phyloP scores from a whole-genome alignment of 2,797 vertebrate genomes.

The Mus spretus region DNA sequence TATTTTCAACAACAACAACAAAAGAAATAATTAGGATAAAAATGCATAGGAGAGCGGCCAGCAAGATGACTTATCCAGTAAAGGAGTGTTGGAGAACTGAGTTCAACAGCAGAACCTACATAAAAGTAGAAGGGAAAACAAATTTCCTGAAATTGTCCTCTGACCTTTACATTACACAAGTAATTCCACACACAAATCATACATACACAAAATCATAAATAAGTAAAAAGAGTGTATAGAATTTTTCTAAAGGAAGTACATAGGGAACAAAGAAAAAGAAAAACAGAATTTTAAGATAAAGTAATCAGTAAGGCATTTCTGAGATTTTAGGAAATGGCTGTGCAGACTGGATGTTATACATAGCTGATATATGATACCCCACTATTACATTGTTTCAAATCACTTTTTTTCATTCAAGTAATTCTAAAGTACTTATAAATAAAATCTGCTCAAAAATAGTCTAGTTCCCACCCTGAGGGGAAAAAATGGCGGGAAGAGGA shows the following conservation, averaged over 20 bases:
- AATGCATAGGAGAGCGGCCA: not conserved
- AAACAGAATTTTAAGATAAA: not conserved
- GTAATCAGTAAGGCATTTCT: not conserved
- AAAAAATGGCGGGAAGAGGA: conserved; percentile 1
- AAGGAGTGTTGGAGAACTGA: not conserved
- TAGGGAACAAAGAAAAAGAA: not conserved
- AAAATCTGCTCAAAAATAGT: conserved; percentile 57
- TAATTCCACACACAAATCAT: not conserved
- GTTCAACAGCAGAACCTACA: not conserved
- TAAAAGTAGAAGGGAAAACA: not conserved
- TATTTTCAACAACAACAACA: conserved; percentile 59
- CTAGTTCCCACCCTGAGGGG: not conserved
- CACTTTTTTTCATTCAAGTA: conserved; percentile 17
- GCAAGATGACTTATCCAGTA: not conserved
- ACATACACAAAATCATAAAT: not conserved
- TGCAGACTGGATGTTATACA: not conserved
- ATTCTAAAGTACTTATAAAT: conserved; percentile 39
- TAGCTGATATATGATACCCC: not conserved
- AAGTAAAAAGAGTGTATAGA: not conserved
- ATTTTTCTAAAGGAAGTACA: conserved; percentile 24
- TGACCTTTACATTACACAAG: not conserved
- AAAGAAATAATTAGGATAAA: conserved; percentile 20
- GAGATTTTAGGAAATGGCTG: conserved; percentile 28
- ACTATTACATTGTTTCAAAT: conserved; percentile 20
- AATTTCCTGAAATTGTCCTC: not conserved